These are phyloP conservation scores for Podabrus alpinus DNA, from an alignment of 2,888 invertebrate species.

Conservation along the genomic window DNA sequence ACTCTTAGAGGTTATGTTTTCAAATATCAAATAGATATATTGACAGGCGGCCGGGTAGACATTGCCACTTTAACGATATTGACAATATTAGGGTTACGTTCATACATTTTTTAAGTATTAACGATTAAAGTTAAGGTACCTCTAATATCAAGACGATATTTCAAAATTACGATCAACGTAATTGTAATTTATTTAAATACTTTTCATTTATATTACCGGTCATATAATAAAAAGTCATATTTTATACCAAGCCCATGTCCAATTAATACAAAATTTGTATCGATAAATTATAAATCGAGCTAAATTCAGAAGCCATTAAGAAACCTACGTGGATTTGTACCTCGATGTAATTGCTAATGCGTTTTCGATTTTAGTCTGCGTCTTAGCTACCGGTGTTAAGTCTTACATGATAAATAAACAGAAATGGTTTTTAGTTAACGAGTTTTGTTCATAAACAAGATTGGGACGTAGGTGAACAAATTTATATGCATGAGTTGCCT, in stretches of 20 bases:
- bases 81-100: too few relatives aligned
- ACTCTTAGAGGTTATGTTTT: too few relatives aligned
- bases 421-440: constrained; percentile 40
- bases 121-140: not conserved
- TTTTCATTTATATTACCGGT: not conserved
- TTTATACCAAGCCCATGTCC: constrained; percentile 13
- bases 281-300: constrained; percentile 13
- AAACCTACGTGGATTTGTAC: constrained; percentile 7
- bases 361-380: constrained; percentile 29
- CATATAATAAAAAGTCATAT: not conserved
- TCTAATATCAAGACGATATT: not conserved
- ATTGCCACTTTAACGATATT: too few relatives aligned
- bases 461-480: constrained; percentile 47
- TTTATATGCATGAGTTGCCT: constrained; percentile 53
- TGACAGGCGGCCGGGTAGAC: too few relatives aligned
- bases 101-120: not conserved
- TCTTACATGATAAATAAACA: constrained; percentile 40
- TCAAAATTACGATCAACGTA: not conserved
- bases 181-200: constrained; percentile 2
- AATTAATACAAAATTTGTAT: constrained; percentile 15
- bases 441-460: constrained; percentile 43
- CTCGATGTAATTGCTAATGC: constrained; percentile 29
- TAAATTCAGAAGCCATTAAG: constrained; percentile 23
- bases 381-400: constrained; percentile 41
- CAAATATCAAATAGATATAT: too few relatives aligned